These are phyloP conservation scores for Drosophila stalkeri DNA, from an alignment of 2,888 invertebrate species.

Conservation along the genomic window DNA sequence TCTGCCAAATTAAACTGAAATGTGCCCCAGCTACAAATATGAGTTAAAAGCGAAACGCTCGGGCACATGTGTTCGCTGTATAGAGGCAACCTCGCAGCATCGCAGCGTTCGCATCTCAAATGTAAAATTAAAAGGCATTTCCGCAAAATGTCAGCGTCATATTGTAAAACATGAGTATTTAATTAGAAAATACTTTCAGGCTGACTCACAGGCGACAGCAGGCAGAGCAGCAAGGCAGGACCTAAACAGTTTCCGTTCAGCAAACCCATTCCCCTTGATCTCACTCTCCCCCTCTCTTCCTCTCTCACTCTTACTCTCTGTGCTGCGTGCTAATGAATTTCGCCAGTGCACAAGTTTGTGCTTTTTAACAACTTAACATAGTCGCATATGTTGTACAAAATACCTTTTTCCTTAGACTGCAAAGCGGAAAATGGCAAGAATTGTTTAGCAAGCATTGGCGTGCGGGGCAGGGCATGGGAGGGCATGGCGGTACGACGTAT, in stretches of 20 bases:
- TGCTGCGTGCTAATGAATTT: constrained; percentile 71
- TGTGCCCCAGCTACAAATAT: constrained; percentile 62
- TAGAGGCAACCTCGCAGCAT: background rate
- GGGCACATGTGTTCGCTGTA: constrained; percentile 25
- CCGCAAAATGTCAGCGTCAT: constrained; percentile 82
- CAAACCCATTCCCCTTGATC: background rate
- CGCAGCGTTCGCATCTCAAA: constrained; percentile 61
- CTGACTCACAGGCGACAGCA: constrained; percentile 25
- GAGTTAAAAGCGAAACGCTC: constrained; percentile 47
- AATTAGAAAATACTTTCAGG: constrained; percentile 80
- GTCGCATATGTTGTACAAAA: constrained; percentile 71
- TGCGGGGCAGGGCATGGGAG: background rate
- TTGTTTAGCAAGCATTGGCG: constrained; percentile 16
- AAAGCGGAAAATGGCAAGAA: constrained; percentile 56
- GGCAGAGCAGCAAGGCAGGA: constrained; percentile 21
- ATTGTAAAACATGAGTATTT: constrained; percentile 83
- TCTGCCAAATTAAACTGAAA: constrained; percentile 81
- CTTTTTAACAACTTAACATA: constrained; percentile 77
- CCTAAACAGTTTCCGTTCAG: constrained; percentile 47
- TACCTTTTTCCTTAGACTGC: constrained; percentile 72
- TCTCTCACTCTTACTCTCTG: background rate
- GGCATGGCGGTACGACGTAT: background rate
- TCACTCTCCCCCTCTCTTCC: background rate
- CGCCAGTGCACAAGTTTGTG: constrained; percentile 54
- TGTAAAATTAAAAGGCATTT: constrained; percentile 82